Percentiles rank a stretch among this genome's conserved stretches.
Evolutionary conservation across 2,113 vertebrate species (phyloP).

Genomic region (Dipodomys ordii): DNA sequence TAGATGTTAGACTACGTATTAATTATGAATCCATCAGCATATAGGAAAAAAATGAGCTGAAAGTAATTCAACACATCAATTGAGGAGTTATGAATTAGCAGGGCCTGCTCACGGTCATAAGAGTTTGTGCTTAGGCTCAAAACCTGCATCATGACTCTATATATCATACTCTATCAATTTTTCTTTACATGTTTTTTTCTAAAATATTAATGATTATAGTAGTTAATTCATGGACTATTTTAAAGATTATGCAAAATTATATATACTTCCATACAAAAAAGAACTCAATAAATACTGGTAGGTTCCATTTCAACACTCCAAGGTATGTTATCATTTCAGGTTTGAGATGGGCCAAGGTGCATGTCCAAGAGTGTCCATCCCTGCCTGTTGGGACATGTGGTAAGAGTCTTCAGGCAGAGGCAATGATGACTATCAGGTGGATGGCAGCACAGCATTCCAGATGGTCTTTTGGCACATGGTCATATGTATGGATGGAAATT

Average conservation of each 20-base stretch:
- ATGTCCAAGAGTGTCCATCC: background rate
- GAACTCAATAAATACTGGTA: background rate
- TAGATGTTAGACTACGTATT: background rate
- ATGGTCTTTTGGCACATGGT: slow-evolving; percentile 63
- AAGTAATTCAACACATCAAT: background rate
- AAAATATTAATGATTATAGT: background rate
- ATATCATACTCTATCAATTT: background rate
- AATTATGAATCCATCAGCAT: background rate
- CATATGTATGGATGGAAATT: slow-evolving; percentile 11
- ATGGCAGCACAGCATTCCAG: slow-evolving; percentile 52
- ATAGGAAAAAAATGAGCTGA: background rate
- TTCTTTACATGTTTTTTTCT: background rate
- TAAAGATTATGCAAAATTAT: background rate
- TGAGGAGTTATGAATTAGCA: background rate
- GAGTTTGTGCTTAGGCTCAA: background rate
- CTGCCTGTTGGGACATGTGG: background rate
- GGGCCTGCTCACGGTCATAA: background rate
- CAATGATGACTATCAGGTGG: slow-evolving; percentile 58
- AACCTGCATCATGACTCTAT: background rate
- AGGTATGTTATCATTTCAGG: slow-evolving; percentile 24
- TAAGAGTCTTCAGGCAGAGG: slow-evolving; percentile 15
- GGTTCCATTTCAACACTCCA: background rate
- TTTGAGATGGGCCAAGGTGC: slow-evolving; percentile 18
- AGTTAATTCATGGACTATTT: background rate
- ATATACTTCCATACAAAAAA: background rate